Conservation (phyloP, 2,797 vertebrate species). For the Ceryle rudis region DNA sequence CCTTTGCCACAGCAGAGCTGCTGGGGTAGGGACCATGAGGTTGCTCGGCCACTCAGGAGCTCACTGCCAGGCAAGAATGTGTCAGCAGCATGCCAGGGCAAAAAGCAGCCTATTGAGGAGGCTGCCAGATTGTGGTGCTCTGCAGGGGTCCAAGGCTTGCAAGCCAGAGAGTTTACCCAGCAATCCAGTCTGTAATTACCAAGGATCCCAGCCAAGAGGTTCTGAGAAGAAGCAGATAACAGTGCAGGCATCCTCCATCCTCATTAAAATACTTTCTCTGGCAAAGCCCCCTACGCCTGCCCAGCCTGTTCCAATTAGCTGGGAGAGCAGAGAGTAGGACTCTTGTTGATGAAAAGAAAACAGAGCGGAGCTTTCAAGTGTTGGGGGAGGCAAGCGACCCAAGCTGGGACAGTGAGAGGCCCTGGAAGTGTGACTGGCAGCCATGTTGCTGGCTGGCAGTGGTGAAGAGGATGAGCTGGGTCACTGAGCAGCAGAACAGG, state of each 20-base stretch:
- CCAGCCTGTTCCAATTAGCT: slow-evolving; percentile 42
- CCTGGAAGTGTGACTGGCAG: background rate
- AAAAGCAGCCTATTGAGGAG: background rate
- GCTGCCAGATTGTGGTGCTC: background rate
- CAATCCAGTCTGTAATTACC: background rate
- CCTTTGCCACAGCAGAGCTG: background rate
- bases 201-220: background rate
- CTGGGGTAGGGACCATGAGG: fast-evolving
- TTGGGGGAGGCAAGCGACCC: background rate
- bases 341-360: slow-evolving; percentile 60
- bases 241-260: background rate
- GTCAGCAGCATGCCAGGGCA: background rate
- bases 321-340: background rate
- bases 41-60: fast-evolving
- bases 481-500: background rate
- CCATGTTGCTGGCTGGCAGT: background rate
- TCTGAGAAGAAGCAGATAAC: slow-evolving; percentile 43
- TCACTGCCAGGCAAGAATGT: fast-evolving
- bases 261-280: slow-evolving; percentile 62
- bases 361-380: background rate
- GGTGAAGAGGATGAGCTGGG: fast-evolving
- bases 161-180: background rate
- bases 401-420: background rate
- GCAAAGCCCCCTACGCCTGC: slow-evolving; percentile 15
- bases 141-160: background rate